These are phyloP conservation scores for Cossypha niveicapilla DNA, from an alignment of 2,797 vertebrate genomes.

Conservation along the genomic window DNA sequence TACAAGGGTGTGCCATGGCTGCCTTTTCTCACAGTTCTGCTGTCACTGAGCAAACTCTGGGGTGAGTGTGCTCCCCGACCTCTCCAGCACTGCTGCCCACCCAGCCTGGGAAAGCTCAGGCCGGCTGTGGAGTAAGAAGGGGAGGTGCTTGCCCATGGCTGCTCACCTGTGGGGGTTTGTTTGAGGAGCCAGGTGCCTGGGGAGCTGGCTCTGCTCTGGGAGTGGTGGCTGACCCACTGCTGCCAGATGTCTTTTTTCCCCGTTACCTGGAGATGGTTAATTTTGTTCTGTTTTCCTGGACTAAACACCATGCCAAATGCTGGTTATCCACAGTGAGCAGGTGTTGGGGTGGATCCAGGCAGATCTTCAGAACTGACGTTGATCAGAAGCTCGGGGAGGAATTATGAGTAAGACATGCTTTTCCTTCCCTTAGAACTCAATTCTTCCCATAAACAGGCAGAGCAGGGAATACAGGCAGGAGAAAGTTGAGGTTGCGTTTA, in stretches of 20 bases:
- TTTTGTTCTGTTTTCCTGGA: not conserved
- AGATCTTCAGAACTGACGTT: not conserved
- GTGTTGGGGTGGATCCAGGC: not conserved
- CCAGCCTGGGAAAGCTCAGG: not conserved
- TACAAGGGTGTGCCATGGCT: not conserved
- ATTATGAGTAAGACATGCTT: accelerated
- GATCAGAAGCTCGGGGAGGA: not conserved
- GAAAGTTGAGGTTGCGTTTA: not conserved
- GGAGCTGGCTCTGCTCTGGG: not conserved
- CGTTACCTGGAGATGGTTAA: not conserved
- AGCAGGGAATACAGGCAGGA: not conserved
- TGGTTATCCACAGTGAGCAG: not conserved
- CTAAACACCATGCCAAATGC: not conserved
- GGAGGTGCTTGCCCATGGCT: not conserved
- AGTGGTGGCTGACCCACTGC: not conserved
- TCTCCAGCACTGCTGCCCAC: not conserved
- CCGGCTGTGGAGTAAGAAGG: not conserved
- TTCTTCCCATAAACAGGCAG: not conserved
- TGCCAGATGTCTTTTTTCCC: not conserved
- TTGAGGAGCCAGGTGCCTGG: not conserved
- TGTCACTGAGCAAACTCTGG: accelerated
- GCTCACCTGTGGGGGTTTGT: not conserved
- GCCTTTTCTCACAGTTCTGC: not conserved
- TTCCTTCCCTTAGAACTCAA: not conserved
- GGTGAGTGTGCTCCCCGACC: accelerated